Conservation (phyloP, 2,113 vertebrate genomes). For the Triplophysa dalaica region DNA sequence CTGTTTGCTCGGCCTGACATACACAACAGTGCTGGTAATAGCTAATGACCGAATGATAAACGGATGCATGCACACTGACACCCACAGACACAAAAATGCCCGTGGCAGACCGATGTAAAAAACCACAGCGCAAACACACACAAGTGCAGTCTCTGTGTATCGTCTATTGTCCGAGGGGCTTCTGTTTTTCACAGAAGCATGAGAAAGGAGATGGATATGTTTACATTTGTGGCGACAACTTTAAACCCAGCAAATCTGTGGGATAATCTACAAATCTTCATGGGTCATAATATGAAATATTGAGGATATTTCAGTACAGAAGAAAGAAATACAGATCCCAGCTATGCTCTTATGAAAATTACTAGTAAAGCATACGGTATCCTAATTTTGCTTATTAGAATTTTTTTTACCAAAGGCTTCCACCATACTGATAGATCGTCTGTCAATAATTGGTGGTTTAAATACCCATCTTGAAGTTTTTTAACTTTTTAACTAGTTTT, state of each 20-base stretch:
- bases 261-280: conserved; percentile 15
- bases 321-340: neutral
- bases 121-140: conserved; percentile 29
- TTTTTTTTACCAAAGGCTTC: too few species aligned
- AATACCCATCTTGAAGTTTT: too few species aligned
- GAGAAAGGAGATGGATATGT: conserved; percentile 36
- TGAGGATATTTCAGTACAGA: neutral
- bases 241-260: conserved; percentile 29
- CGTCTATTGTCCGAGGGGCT: conserved; percentile 40
- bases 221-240: conserved; percentile 3
- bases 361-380: too few species aligned
- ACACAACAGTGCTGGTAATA: conserved; percentile 43
- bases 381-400: too few species aligned
- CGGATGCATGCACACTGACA: neutral
- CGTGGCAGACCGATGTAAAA: conserved; percentile 36
- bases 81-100: conserved; percentile 38
- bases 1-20: conserved; percentile 65
- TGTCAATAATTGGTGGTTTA: too few species aligned
- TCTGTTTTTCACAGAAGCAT: conserved; percentile 40
- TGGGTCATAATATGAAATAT: neutral
- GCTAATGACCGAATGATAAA: conserved; percentile 25
- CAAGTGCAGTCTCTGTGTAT: conserved; percentile 46
- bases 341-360: neutral
- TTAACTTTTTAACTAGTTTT: too few species aligned
- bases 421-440: too few species aligned